A percentile compares a stretch with the other conserved stretches of the same genome.
Conservation (phyloP, 2,888 invertebrate genomes). For the Pterobdella sp. region DNA sequence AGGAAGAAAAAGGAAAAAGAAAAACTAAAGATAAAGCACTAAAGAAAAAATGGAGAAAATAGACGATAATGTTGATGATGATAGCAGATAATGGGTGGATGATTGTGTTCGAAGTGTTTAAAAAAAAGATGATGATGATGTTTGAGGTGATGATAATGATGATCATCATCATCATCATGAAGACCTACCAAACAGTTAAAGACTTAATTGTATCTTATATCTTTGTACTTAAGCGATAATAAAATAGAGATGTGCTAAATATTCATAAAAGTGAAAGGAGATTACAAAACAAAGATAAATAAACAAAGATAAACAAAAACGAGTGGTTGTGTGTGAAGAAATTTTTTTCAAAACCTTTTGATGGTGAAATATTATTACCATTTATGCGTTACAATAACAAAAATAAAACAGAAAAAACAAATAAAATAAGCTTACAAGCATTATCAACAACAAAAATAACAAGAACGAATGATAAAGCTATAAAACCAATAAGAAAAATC, state of each 20-base stretch:
- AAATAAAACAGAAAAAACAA: no score
- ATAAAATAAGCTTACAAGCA: no score
- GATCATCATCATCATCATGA: constrained; percentile 10
- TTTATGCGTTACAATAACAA: no score
- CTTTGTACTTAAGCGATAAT: constrained; percentile 5
- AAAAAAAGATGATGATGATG: constrained; percentile 7
- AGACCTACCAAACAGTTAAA: not conserved
- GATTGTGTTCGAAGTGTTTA: constrained; percentile 4
- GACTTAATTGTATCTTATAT: constrained; percentile 8
- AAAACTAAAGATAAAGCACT: not conserved
- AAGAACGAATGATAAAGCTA: not conserved
- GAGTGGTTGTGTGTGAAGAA: no score
- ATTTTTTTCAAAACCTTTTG: no score
- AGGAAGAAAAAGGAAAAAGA: not conserved
- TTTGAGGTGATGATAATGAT: constrained; percentile 9
- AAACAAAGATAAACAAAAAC: not conserved
- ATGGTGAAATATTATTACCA: no score
- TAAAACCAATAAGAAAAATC: not conserved
- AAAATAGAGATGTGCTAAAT: constrained; percentile 2
- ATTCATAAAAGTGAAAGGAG: constrained; percentile 6
- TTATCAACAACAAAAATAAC: not conserved
- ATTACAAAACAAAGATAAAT: constrained; percentile 9
- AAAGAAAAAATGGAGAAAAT: not conserved
- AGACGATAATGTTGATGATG: constrained; percentile 13
- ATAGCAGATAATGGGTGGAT: constrained; percentile 9